These are phyloP conservation scores for Staurois parvus DNA, from an alignment of 2,797 vertebrate genomes.

Conservation along the genomic window DNA sequence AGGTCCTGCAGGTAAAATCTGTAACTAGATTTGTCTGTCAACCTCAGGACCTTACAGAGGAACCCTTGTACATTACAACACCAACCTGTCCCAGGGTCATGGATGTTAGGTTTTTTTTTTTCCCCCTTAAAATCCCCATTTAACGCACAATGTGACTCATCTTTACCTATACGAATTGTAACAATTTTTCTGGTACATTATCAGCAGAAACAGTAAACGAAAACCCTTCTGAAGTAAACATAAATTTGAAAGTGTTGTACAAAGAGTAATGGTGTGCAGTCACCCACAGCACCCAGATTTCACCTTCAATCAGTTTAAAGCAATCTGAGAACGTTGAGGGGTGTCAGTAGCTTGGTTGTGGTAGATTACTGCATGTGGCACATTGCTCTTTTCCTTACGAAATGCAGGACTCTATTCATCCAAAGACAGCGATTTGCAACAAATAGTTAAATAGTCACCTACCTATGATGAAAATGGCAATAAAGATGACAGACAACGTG, in stretches of 20 bases:
- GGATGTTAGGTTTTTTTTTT: not conserved
- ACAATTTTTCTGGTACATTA: not conserved
- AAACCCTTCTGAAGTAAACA: not conserved
- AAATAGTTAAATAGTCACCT: constrained; percentile 9
- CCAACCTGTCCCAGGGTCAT: too few relatives aligned
- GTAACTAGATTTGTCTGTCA: not conserved
- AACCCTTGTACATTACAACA: not conserved
- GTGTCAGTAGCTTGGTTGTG: not conserved
- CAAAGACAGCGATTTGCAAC: not conserved
- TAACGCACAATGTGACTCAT: not conserved
- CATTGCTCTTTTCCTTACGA: not conserved
- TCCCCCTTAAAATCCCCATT: not conserved
- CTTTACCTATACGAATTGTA: not conserved
- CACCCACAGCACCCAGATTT: not conserved
- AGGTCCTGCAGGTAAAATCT: not conserved
- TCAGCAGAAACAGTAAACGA: not conserved
- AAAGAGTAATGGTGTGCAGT: not conserved
- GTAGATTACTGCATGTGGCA: not conserved
- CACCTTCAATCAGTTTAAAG: too few relatives aligned
- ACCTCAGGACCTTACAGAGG: too few relatives aligned
- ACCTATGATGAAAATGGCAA: constrained; percentile 36
- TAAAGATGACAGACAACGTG: not conserved
- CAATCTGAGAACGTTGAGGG: not conserved
- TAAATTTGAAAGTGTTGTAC: not conserved
- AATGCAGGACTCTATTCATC: too few relatives aligned